Evolutionary conservation across 2,888 invertebrate species (phyloP), one percentile per base, ranked within the genome.

Genomic region (Synergus japonicus): DNA sequence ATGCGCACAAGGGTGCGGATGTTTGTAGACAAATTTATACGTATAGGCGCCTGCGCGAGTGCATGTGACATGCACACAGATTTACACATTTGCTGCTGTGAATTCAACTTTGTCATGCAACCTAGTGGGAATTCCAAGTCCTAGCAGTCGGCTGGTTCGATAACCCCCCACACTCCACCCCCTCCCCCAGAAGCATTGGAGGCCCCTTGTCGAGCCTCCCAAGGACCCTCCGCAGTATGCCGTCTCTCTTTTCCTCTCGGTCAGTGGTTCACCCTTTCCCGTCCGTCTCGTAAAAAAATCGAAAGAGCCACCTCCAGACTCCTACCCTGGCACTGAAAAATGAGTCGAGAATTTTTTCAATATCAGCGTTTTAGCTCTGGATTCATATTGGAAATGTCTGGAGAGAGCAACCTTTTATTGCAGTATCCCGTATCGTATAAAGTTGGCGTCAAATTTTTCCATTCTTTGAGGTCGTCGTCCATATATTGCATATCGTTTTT

Each of bases 41-140:
- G n/a, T 37, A n/a, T 37, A n/a, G 73, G 54, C 54, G 37, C 73
- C 15, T 73, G 54, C 54, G 54, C 49, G 3, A 15, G 37, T 29
- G 15, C n/a, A 29, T 69, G 49, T 29, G 12, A 29, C 41, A 65
- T 7, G n/a, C 15, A 54, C 13, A n/a, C 46, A 46, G 15, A 54
- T 29, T 37, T n/a, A 73, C 5, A 37, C 29, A 54, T n/a, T 49
- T 41, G 7, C 29, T 54, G 37, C 29, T n/a, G 37, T 73, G 54
- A 37, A 54, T 37, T 54, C 67, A 73, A 73, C 54, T 73, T 54
- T 73, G 54, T 73, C 73, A 54, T 54, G 49, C 54, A 37, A 67
- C 67, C 29, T 73, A 54, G 22, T 41, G 15, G 15, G 37, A n/a
- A 73, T 65, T 66, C 43, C 41, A 66, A 43, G 43, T 9, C n/a